Base-by-base conservation (phyloP, 92 coral and sea anemone species). In the Blastomussa wellsi region DNA sequence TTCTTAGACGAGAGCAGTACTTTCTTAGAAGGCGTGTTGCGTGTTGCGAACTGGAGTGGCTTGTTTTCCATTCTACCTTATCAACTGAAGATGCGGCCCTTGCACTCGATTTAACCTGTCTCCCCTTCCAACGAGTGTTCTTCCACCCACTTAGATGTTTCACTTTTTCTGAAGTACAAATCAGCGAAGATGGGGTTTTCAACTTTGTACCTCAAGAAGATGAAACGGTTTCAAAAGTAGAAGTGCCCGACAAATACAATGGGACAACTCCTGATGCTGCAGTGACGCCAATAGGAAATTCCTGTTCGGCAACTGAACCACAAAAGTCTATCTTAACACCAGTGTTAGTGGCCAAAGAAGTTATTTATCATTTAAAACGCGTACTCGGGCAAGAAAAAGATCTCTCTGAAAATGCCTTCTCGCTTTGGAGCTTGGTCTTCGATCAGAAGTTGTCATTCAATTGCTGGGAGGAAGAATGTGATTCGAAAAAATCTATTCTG, bases 31-130 rank as follows among this genome's bases (percentile, higher is more conserved):
- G 86, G 17, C 29, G 20, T 42, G 60, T 83, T 42, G 37, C 36
- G 2, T 59, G 59, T 20, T 62, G 80, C 3, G 86, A 73, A 32
- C 74, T 83, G 7, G 86, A 83, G 80, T 83, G 86, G 80, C 86
- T 83, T 10, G 74, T 74, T 20, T 22, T 74, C 24, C 47, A 60
- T 44, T 83, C 86, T 10, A 0, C 86, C 7, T 47, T 73, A 2
- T 38, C 86, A 74, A 38, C 55, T 1, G 60, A 57, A 0, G 49
- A 83, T n/a, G 86, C 80, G 1, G 72, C 59, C 5, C 80, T 83
- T 26, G 86, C 74, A 6, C 57, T 16, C 22, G 66, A 62, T 6
- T 47, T 83, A 0, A n/a, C 53, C 14, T 59, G 59, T 42, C 60
- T 24, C 17, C 28, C 33, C 22, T 28, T 28, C 0, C 10, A 28